Evolutionary conservation across 2,888 invertebrate species (phyloP), one percentile per base, ranked within the genome.

Genomic region (Andrena minutula): DNA sequence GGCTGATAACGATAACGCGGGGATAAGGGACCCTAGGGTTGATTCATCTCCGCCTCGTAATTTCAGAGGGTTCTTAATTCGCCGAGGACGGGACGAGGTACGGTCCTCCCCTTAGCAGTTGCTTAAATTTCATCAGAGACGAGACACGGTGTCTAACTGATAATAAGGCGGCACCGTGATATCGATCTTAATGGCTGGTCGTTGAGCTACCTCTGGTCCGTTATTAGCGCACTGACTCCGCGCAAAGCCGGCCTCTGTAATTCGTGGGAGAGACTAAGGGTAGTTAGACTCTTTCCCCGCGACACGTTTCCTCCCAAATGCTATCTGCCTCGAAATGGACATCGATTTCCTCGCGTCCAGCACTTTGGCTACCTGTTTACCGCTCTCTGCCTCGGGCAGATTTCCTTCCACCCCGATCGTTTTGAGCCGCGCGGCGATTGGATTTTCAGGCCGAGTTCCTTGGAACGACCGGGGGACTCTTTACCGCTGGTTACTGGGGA

Each of bases 181-280:
- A 64, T 56, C 53, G 58, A 74, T 65, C 79, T 79, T 56, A 61
- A 79, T 53, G 65, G 12, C n/a, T 28, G 51, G 32, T 69, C 69
- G 49, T 65, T 61, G 51, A 71, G 61, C 53, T 56, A 30, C 2
- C 49, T 26, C 35, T 75, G 32, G 23, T 41, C 16, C 30, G n/a
- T 23, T 12, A 75, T 60, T 61, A 35, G 68, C 49, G 7, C 23
- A 35, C 30, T 26, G 20, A 12, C 56, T n/a, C 49, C 32, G 23
- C 49, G 60, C n/a, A 12, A 69, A 51, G 26, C 20, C 32, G 47
- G 28, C 51, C 60, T 32, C 60, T 60, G 7, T 49, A 60, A 77
- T 60, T 60, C 53, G 61, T n/a, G 23, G 2, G 28, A 32, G 7
- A 26, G 16, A 20, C 10, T 56, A 20, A 7, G 10, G 53, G 20